Evolutionary conservation across 1,140 invertebrate genomes (phyloP).

Genomic region (Stenopsyche tienmushanensis): DNA sequence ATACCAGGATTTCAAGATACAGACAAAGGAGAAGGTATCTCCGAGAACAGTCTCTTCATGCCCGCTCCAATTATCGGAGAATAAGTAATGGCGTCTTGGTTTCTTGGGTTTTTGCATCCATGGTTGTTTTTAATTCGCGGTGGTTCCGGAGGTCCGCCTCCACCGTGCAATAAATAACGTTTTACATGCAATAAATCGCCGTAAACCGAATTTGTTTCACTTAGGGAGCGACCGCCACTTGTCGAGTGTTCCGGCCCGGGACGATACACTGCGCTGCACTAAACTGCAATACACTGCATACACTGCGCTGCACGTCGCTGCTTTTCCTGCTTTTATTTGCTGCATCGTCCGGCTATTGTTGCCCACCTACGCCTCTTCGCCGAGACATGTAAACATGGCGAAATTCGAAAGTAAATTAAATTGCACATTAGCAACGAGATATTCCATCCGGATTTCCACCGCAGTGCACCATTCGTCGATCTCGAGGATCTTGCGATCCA

Average conservation of each 20-base stretch:
- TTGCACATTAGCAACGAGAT: slow-evolving; percentile 1
- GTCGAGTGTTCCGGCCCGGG: not conserved
- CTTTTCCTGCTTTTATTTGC: not conserved
- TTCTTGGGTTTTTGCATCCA: not conserved
- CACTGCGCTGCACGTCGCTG: not conserved
- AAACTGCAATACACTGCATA: not conserved
- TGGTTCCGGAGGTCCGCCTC: slow-evolving; percentile 1
- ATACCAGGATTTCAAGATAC: no score
- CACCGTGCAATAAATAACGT: slow-evolving; percentile 39
- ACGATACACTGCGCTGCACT: slow-evolving; percentile 1
- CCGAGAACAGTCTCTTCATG: no score
- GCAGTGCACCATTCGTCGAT: slow-evolving; percentile 4
- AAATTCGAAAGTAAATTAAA: slow-evolving; percentile 9
- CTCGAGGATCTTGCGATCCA: no score
- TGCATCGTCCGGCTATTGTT: not conserved
- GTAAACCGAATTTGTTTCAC: slow-evolving; percentile 42
- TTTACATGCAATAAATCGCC: slow-evolving; percentile 42
- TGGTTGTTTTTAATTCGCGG: slow-evolving; percentile 14
- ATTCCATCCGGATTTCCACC: not conserved
- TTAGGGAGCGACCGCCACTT: slow-evolving; percentile 13
- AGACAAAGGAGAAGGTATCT: no score
- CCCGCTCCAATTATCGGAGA: no score
- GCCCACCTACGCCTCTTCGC: not conserved
- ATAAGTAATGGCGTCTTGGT: no score
- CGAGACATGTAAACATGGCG: not conserved